These are phyloP conservation scores for Pseudachorutes palmiensis DNA, from an alignment of 1,140 invertebrate genomes.

Conservation along the genomic window DNA sequence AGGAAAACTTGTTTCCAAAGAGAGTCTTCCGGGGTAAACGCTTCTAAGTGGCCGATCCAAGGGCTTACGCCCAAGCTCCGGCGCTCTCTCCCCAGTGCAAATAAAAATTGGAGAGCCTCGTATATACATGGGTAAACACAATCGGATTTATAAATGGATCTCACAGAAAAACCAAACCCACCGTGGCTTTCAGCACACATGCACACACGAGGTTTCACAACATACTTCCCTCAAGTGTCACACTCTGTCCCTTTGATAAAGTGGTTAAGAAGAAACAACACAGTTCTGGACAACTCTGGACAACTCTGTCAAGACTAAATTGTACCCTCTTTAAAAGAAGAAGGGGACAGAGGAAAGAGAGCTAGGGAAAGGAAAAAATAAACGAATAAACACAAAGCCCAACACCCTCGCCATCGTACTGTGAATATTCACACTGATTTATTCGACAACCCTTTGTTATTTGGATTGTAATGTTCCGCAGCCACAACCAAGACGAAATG, in stretches of 20 bases:
- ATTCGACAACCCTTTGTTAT: too few relatives aligned
- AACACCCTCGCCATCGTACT: too few relatives aligned
- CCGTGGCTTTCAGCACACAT: not conserved
- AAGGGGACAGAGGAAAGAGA: not conserved
- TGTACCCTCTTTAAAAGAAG: not conserved
- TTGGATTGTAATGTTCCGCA: too few relatives aligned
- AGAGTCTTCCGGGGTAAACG: not conserved
- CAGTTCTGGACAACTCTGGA: not conserved
- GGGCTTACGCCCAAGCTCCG: not conserved
- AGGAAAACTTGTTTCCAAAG: not conserved
- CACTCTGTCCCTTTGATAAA: not conserved
- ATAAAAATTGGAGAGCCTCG: slow-evolving; percentile 10
- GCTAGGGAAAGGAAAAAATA: not conserved
- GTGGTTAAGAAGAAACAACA: not conserved
- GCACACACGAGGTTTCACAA: not conserved
- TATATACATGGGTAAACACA: slow-evolving; percentile 10
- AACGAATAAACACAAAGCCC: too few relatives aligned
- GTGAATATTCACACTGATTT: too few relatives aligned
- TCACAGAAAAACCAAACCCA: not conserved
- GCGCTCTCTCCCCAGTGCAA: not conserved
- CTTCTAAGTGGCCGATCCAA: not conserved
- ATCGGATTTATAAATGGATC: slow-evolving; percentile 3
- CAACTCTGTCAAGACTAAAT: not conserved
- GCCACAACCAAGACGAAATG: too few relatives aligned
- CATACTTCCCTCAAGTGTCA: not conserved